These are phyloP conservation scores for Noctua comes DNA, from an alignment of 2,888 invertebrate species.

Conservation along the genomic window DNA sequence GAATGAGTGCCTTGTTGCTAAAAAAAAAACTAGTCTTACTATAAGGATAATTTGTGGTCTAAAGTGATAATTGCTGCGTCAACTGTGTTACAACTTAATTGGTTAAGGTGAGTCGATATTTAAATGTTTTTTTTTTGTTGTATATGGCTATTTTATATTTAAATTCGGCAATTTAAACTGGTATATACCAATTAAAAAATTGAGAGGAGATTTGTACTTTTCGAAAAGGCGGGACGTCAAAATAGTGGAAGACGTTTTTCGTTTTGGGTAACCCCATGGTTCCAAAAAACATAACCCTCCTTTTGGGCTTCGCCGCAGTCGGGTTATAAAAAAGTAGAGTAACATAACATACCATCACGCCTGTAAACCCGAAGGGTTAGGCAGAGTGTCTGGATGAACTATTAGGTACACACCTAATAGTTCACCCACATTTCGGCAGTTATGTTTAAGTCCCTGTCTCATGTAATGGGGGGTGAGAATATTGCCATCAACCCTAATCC, in stretches of 20 bases:
- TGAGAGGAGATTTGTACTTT: not conserved
- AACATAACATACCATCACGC: not conserved
- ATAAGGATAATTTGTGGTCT: constrained; percentile 33
- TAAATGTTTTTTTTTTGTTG: not conserved
- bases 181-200: not conserved
- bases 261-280: not conserved
- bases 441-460: too few species aligned
- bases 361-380: not conserved
- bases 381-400: too few species aligned
- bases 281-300: too few species aligned
- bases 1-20: constrained; percentile 3
- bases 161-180: not conserved
- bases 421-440: too few species aligned
- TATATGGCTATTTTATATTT: not conserved
- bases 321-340: not conserved
- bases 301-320: too few species aligned
- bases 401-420: too few species aligned
- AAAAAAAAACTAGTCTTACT: constrained; percentile 35
- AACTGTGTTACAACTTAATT: constrained; percentile 27
- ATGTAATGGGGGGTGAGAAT: too few species aligned
- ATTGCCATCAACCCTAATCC: too few species aligned
- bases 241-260: not conserved
- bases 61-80: constrained; percentile 19
- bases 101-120: constrained; percentile 41
- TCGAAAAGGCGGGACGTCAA: not conserved